phyloP scores from a whole-genome alignment of 2,888 invertebrate genomes.

The Salticus scenicus region DNA sequence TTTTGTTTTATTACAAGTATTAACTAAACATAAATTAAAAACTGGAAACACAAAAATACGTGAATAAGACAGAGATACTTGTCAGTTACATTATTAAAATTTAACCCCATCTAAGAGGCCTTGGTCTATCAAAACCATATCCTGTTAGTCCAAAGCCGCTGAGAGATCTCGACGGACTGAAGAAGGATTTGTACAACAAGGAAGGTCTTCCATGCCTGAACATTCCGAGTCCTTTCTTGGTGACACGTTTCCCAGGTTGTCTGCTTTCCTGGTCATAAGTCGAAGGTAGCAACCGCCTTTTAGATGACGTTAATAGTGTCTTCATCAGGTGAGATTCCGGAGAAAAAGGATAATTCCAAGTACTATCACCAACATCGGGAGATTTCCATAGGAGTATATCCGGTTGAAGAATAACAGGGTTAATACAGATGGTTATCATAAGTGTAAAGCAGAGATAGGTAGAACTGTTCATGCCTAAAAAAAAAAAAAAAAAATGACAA shows the following conservation, averaged over 20 bases:
- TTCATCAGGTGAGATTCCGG: background rate
- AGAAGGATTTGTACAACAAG: conserved; percentile 7
- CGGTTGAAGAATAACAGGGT: background rate
- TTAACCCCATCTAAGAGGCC: conserved; percentile 52
- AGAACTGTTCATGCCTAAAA: background rate
- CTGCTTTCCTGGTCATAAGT: background rate
- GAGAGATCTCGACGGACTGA: conserved; percentile 15
- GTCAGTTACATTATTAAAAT: too few relatives aligned
- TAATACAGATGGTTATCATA: background rate
- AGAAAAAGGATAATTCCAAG: background rate
- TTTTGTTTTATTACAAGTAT: too few relatives aligned
- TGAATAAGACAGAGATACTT: too few relatives aligned
- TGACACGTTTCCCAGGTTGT: background rate
- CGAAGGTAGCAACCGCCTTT: background rate
- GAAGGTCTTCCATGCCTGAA: conserved; percentile 15
- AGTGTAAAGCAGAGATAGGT: background rate
- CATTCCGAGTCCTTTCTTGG: conserved; percentile 22
- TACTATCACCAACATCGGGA: background rate
- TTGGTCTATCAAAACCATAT: conserved; percentile 33
- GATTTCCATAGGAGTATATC: background rate
- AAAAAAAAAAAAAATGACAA: too few relatives aligned
- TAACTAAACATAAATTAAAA: too few relatives aligned
- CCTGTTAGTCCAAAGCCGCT: conserved; percentile 28
- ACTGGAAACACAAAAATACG: too few relatives aligned
- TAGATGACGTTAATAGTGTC: background rate